A percentile compares a stretch with the other conserved stretches of the same genome.
Conservation (phyloP, 2,797 vertebrate species). For the Bufotes viridis region DNA sequence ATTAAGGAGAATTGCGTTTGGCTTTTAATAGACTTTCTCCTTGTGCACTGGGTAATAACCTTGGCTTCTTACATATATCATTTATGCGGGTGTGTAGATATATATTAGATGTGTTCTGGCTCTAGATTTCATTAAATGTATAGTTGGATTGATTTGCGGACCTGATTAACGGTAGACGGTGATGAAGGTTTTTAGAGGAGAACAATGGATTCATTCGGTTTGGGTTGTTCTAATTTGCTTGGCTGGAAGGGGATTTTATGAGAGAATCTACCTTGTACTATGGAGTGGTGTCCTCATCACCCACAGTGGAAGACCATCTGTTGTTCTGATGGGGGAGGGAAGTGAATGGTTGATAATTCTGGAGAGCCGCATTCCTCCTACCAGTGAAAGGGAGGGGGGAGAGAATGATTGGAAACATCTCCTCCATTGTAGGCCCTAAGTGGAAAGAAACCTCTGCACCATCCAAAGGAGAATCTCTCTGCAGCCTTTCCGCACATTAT, state of each 20-base stretch:
- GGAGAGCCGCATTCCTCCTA: constrained; percentile 54
- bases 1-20: neutral
- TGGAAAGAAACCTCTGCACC: constrained; percentile 3
- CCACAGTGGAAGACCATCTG: constrained; percentile 55
- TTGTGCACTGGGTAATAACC: neutral
- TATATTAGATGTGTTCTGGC: neutral
- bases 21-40: neutral
- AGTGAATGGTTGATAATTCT: constrained; percentile 51
- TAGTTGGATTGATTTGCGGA: neutral
- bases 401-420: constrained; percentile 26
- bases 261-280: constrained; percentile 13
- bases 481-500: neutral
- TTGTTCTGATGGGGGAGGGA: constrained; percentile 55
- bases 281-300: constrained; percentile 44
- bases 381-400: constrained; percentile 38
- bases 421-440: constrained; percentile 21
- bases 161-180: neutral
- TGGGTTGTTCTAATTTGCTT: neutral
- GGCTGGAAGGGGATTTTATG: neutral
- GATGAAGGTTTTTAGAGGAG: neutral
- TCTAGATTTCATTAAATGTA: neutral
- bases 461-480: neutral
- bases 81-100: neutral
- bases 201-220: constrained; percentile 19
- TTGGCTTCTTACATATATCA: neutral